Conservation (phyloP, 2,113 vertebrate genomes). For the Ivindomyrus marchei region DNA sequence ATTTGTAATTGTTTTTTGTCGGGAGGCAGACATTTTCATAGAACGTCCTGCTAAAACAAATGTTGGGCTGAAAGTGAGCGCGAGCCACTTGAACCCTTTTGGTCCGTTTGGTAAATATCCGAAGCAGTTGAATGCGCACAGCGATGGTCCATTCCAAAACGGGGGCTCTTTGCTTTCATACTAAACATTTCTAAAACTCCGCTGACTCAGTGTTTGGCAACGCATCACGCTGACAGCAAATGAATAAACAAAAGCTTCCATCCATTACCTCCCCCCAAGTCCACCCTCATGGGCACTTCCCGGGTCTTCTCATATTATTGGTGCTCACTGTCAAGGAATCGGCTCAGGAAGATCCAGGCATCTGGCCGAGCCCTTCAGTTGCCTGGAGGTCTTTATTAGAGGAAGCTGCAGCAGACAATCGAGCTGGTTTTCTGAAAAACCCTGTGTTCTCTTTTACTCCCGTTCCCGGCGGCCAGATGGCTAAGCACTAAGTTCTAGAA, state of each 20-base stretch:
- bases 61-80: not conserved
- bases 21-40: not conserved
- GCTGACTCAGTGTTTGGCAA: constrained; percentile 19
- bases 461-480: constrained; percentile 34
- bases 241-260: not conserved
- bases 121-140: constrained; percentile 9
- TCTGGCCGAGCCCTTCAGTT: constrained; percentile 18
- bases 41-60: not conserved
- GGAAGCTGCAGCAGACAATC: constrained; percentile 18
- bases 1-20: not conserved
- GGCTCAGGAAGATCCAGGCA: constrained; percentile 13
- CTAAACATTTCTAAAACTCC: constrained; percentile 8
- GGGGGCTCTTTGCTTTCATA: constrained; percentile 12
- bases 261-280: constrained; percentile 1
- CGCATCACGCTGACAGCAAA: constrained; percentile 11
- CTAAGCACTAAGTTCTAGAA: constrained; percentile 33
- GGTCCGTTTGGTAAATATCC: not conserved
- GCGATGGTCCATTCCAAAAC: not conserved
- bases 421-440: constrained; percentile 13
- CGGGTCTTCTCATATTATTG: constrained; percentile 2
- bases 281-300: constrained; percentile 1
- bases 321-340: constrained; percentile 14
- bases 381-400: constrained; percentile 34
- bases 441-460: constrained; percentile 18
- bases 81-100: not conserved